Evolutionary conservation across 2,888 invertebrate species (phyloP).

Genomic region (Tachystola acroxantha): DNA sequence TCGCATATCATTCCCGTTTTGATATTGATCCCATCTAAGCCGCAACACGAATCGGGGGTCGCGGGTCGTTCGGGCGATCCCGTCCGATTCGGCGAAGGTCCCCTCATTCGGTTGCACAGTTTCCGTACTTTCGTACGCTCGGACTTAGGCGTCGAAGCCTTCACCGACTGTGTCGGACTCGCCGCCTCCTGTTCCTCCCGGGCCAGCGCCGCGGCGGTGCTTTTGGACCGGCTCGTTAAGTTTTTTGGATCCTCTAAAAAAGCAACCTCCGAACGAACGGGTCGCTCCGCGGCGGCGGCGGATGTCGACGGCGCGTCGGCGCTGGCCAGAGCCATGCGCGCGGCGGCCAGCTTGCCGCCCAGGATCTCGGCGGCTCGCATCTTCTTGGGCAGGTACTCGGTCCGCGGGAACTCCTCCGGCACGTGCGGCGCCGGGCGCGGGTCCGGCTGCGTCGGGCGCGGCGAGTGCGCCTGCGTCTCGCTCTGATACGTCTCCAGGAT

Average conservation of each 20-base stretch:
- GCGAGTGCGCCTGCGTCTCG: constrained; percentile 46
- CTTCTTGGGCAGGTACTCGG: constrained; percentile 71
- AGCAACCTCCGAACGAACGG: constrained; percentile 55
- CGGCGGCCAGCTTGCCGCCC: constrained; percentile 59
- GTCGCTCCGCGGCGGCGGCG: constrained; percentile 27
- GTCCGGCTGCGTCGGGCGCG: constrained; percentile 17
- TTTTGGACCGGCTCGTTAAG: constrained; percentile 76
- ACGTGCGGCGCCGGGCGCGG: constrained; percentile 17
- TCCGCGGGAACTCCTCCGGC: constrained; percentile 44
- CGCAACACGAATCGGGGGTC: constrained; percentile 71
- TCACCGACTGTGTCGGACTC: constrained; percentile 73
- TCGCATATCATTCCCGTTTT: constrained; percentile 66
- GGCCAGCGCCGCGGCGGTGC: constrained; percentile 78
- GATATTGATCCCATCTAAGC: constrained; percentile 64
- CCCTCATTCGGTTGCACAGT: constrained; percentile 40
- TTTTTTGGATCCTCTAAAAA: constrained; percentile 78
- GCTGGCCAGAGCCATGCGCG: constrained; percentile 35
- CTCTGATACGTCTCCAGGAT: constrained; percentile 72
- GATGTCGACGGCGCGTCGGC: constrained; percentile 23
- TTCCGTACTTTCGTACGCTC: constrained; percentile 32
- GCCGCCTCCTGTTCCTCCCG: constrained; percentile 74
- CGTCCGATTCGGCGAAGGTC: constrained; percentile 50
- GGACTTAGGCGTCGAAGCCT: constrained; percentile 70
- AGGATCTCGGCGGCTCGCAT: constrained; percentile 73
- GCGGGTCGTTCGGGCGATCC: constrained; percentile 49